A percentile compares a stretch with the other conserved stretches of the same genome.
Evolutionary conservation across 2,888 invertebrate genomes (phyloP).

Genomic region (Dryococelus australis): DNA sequence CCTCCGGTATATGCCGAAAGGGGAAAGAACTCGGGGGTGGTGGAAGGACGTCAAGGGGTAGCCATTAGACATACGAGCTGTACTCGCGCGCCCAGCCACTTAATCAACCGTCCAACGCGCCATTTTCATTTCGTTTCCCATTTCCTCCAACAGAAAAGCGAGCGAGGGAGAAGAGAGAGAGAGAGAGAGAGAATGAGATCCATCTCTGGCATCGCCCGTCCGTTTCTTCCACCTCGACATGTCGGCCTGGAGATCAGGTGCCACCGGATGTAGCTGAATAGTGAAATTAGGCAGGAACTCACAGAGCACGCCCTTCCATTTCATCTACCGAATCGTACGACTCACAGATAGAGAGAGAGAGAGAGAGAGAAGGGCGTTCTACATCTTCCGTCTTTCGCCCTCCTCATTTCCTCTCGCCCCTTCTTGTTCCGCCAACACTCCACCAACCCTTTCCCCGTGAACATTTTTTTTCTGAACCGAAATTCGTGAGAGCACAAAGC

Average conservation of each 20-base stretch:
- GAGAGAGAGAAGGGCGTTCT: conserved; percentile 6
- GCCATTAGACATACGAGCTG: too few species aligned
- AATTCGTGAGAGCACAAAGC: background rate
- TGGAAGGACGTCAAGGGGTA: too few species aligned
- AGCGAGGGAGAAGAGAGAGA: background rate
- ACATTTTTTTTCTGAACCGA: background rate
- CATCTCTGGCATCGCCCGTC: background rate
- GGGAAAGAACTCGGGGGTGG: too few species aligned
- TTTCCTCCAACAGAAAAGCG: background rate
- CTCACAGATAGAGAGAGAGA: background rate
- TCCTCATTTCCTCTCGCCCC: background rate
- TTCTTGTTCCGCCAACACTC: background rate
- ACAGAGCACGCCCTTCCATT: background rate
- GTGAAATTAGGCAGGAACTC: conserved; percentile 20
- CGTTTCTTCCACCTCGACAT: background rate
- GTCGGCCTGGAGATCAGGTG: background rate
- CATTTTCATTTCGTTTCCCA: background rate
- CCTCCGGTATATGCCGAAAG: too few species aligned
- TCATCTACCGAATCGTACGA: background rate
- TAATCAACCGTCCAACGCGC: background rate
- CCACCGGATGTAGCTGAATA: conserved; percentile 26
- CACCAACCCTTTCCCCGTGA: background rate
- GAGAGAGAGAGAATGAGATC: background rate
- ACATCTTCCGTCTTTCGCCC: background rate
- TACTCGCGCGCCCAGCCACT: background rate